These are phyloP conservation scores for Muscicapa comitata DNA, from an alignment of 2,797 vertebrate species.

Conservation along the genomic window DNA sequence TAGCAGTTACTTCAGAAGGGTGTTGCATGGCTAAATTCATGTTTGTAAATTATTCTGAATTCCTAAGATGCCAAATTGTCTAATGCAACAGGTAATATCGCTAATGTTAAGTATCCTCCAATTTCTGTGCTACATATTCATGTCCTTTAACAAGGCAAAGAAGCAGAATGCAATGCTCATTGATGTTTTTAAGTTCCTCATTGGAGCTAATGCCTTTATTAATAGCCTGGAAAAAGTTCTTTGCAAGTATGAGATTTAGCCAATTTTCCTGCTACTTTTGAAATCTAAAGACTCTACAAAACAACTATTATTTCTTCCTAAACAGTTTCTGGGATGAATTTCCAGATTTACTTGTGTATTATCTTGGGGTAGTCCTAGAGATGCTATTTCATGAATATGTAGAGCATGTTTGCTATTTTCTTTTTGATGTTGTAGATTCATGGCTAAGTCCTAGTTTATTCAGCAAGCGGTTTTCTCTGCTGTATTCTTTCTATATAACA, in stretches of 20 bases:
- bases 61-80: neutral
- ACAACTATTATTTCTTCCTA: neutral
- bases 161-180: neutral
- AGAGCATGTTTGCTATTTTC: neutral
- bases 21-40: neutral
- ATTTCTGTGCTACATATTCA: neutral
- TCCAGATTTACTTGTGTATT: neutral
- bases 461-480: neutral
- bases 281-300: neutral
- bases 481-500: neutral
- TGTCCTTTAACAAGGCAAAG: neutral
- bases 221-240: neutral
- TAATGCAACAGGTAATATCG: neutral
- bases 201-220: slow-evolving; percentile 10
- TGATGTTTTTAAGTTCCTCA: neutral
- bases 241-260: neutral
- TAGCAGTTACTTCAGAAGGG: neutral
- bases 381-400: neutral
- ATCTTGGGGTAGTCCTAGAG: neutral
- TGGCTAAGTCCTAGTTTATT: neutral
- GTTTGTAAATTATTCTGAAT: neutral
- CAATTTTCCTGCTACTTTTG: neutral
- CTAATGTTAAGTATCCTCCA: neutral
- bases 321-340: neutral
- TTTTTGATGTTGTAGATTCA: neutral